Evolutionary conservation across 2,888 invertebrate species (phyloP).

Genomic region (Chrysopilus asiliformis): DNA sequence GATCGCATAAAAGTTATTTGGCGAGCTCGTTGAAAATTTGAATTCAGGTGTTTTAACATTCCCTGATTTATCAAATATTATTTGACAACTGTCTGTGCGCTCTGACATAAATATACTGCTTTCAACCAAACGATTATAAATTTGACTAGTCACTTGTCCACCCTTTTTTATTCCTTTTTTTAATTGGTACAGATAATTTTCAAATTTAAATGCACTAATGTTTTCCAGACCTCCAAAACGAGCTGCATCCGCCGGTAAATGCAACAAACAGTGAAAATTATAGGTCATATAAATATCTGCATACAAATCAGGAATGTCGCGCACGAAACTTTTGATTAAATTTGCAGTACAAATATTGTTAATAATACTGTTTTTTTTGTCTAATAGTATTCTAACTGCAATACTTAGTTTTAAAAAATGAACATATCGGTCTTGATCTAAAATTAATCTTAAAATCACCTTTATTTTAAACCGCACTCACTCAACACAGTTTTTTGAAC

Average conservation of each 20-base stretch:
- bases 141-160: constrained; percentile 4
- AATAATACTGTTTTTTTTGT: constrained; percentile 1
- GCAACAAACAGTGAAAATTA: constrained; percentile 11
- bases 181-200: constrained; percentile 9
- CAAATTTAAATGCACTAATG: constrained; percentile 8
- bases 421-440: not conserved
- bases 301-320: constrained; percentile 8
- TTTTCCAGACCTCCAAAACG: constrained; percentile 9
- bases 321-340: constrained; percentile 2
- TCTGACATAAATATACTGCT: too few species aligned
- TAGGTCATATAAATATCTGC: constrained; percentile 9
- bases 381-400: not conserved
- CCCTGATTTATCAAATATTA: too few species aligned
- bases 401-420: not conserved
- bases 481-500: too few species aligned
- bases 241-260: constrained; percentile 6
- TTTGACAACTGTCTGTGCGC: too few species aligned
- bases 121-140: constrained; percentile 1
- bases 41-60: too few species aligned
- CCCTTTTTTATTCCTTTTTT: constrained; percentile 6
- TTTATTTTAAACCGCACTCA: too few species aligned
- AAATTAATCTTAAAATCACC: not conserved
- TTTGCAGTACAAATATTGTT: constrained; percentile 5
- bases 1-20: too few species aligned
- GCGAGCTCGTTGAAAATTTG: too few species aligned